phyloP scores from a whole-genome alignment of 2,113 vertebrate species.

The Sminthopsis crassicaudata region DNA sequence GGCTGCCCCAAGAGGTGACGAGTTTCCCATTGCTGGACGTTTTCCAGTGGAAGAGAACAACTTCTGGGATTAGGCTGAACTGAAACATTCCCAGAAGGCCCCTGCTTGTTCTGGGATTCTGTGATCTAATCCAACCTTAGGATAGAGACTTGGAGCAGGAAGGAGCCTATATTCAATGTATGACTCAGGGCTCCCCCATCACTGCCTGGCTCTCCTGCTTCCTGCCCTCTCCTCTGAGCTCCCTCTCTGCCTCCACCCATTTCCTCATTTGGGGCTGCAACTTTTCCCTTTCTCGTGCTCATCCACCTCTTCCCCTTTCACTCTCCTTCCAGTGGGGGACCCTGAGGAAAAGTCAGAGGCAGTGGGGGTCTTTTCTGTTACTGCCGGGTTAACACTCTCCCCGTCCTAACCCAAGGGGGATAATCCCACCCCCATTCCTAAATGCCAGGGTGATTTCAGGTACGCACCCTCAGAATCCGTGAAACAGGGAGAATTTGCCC shows the following conservation, averaged over 20 bases:
- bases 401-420: neutral
- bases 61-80: neutral
- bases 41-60: neutral
- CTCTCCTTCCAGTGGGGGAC: neutral
- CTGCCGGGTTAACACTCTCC: neutral
- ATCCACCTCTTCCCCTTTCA: neutral
- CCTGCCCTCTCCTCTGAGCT: neutral
- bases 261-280: constrained; percentile 58
- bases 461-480: neutral
- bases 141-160: neutral
- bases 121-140: neutral
- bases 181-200: too few species aligned
- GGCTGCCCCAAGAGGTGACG: neutral
- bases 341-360: neutral
- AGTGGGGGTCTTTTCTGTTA: neutral
- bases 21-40: neutral
- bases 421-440: neutral
- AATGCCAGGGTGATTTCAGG: neutral
- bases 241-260: neutral
- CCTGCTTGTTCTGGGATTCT: neutral
- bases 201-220: neutral
- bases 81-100: neutral
- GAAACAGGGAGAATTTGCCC: neutral
- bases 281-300: constrained; percentile 44
- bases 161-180: too few species aligned